These are phyloP conservation scores for Peromyscus eremicus DNA, from an alignment of 2,797 vertebrate species.

Conservation along the genomic window DNA sequence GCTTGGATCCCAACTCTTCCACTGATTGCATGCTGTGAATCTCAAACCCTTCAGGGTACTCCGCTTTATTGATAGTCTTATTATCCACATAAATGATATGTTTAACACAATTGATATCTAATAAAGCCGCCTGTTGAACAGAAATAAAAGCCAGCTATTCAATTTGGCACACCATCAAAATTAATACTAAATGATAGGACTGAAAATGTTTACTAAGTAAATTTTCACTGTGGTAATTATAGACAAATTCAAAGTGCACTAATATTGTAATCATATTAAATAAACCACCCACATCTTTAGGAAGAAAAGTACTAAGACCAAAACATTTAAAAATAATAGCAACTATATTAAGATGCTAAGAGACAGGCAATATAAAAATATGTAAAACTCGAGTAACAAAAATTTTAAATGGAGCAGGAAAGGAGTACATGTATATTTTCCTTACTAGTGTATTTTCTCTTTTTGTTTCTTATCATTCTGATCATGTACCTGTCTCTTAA, in stretches of 20 bases:
- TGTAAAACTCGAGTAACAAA: not conserved
- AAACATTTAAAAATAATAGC: not conserved
- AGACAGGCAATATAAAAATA: not conserved
- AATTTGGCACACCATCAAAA: conserved; percentile 15
- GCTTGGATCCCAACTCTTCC: conserved; percentile 93
- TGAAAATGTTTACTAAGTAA: conserved; percentile 32
- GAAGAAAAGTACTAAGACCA: not conserved
- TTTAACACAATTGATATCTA: conserved; percentile 92
- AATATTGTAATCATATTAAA: not conserved
- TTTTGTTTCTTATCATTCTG: not conserved
- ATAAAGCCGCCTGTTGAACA: conserved; percentile 90
- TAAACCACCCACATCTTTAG: not conserved
- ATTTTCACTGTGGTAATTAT: not conserved
- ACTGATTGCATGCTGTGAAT: conserved; percentile 95
- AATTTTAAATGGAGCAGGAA: not conserved
- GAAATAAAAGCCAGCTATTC: conserved; percentile 62
- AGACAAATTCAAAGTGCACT: not conserved
- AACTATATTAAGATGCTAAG: not conserved
- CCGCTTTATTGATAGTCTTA: conserved; percentile 91
- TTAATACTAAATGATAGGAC: not conserved
- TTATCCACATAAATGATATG: conserved; percentile 97
- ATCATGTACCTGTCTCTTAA: not conserved
- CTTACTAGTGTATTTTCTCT: not conserved
- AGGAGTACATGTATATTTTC: not conserved
- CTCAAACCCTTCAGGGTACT: conserved; percentile 93